A percentile compares a stretch with the other conserved stretches of the same genome.
These are phyloP conservation scores for Aricia artaxerxes DNA, from an alignment of 2,888 invertebrate species.

Conservation along the genomic window DNA sequence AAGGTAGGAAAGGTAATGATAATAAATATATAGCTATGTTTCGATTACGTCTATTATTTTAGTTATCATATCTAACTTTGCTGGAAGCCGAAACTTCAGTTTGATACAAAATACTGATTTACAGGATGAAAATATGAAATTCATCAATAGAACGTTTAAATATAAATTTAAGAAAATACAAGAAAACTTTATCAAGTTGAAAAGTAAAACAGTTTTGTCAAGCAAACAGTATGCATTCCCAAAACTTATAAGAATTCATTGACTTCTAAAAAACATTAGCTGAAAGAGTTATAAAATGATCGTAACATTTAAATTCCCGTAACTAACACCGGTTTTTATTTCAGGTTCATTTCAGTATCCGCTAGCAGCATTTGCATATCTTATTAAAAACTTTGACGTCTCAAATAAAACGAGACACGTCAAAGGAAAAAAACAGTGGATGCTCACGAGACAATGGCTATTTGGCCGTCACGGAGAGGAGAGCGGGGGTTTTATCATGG, in stretches of 20 bases:
- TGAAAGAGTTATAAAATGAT: neutral
- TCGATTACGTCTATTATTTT: too few relatives aligned
- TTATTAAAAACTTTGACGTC: slow-evolving; percentile 75
- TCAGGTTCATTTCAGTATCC: slow-evolving; percentile 28
- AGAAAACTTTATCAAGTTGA: neutral
- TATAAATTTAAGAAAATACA: neutral
- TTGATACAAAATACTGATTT: too few relatives aligned
- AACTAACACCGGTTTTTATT: neutral
- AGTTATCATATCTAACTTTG: too few relatives aligned
- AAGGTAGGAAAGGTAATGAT: neutral
- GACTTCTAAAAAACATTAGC: neutral
- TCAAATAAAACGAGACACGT: slow-evolving; percentile 76
- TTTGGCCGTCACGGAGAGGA: slow-evolving; percentile 75
- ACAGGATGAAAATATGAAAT: neutral
- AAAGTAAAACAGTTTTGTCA: neutral
- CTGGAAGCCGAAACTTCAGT: too few relatives aligned
- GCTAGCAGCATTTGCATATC: slow-evolving; percentile 67
- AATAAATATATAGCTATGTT: neutral
- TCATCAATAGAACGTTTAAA: neutral
- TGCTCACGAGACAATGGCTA: slow-evolving; percentile 73
- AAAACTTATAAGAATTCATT: neutral
- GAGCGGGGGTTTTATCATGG: slow-evolving; percentile 74
- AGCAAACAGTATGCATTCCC: neutral
- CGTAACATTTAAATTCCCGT: neutral
- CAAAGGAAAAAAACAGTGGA: slow-evolving; percentile 70